Conservation (phyloP, 2,113 vertebrate species). For the Vulpes vulpes region DNA sequence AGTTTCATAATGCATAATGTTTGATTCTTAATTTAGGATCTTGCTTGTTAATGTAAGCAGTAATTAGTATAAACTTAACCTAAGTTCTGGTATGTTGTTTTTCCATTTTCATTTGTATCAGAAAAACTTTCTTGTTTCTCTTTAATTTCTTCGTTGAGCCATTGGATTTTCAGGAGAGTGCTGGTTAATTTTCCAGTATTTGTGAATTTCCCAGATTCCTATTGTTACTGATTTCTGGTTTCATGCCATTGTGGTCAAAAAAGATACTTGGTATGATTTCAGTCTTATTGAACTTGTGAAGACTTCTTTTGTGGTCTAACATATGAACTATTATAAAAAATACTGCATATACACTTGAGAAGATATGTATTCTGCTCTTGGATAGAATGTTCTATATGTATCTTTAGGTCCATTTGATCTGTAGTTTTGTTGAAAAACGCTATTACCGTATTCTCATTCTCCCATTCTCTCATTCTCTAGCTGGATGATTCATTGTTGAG, state of each 20-base stretch:
- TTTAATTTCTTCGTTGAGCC: neutral
- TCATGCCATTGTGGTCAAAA: neutral
- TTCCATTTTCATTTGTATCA: neutral
- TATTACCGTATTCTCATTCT: neutral
- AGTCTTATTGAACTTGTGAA: neutral
- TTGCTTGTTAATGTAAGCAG: neutral
- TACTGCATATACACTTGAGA: neutral
- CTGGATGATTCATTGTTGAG: neutral
- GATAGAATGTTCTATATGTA: neutral
- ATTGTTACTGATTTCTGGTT: neutral
- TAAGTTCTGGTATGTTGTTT: neutral
- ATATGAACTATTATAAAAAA: neutral
- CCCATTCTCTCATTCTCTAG: neutral
- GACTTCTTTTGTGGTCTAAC: neutral
- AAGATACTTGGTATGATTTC: neutral
- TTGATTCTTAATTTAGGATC: neutral
- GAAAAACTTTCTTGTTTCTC: neutral
- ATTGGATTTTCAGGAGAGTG: neutral
- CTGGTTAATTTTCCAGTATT: neutral
- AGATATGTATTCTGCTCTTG: neutral
- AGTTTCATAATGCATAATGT: neutral
- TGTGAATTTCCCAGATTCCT: neutral
- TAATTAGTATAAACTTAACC: neutral
- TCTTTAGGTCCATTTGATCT: neutral
- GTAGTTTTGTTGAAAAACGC: neutral